Evolutionary conservation across 2,797 vertebrate species (phyloP), one percentile per base, ranked within the genome.

Genomic region (Ateles fusciceps): DNA sequence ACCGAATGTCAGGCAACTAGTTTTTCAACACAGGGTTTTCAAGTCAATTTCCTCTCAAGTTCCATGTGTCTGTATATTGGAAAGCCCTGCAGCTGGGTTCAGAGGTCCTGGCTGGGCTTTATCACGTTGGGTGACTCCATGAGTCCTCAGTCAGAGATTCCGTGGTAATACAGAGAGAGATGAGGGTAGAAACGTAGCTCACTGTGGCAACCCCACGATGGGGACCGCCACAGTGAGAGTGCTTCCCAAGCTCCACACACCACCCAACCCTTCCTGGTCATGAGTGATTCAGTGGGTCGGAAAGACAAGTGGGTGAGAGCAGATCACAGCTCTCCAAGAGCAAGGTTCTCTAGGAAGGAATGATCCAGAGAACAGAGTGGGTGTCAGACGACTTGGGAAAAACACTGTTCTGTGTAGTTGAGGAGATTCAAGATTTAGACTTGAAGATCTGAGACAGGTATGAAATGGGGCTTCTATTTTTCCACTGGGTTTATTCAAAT

Each of bases 1-100:
- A n/a, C 15, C 8, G 24, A 5, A 39, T 0, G 3, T 11, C 1
- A 7, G 33, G 8, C 3, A 4, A 15, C 46, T 8, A 0, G 13
- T 19, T 42, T 33, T 17, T 64, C 19, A 21, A 5, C 52, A 1
- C n/a, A 1, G 19, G 13, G 12, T 44, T 50, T 59, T 50, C 13
- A 4, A 11, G 74, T 4, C 5, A 10, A 4, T 22, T 7, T 4
- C 21, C 14, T n/a, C 44, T 15, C 11, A 33, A 1, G 72, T 46
- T 9, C 1, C 2, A 1, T 0, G 36, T 9, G 5, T 55, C 24
- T 39, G 33, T 24, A 0, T 33, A 4, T 1, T 0, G 5, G 21
- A 57, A 91, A 46, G 33, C 9, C n/a, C 59, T 2, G 8, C 13
- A 8, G 48, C 12, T 7, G n/a, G 7, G 42, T 24, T 42, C 19